Base-by-base conservation (phyloP, 2,113 vertebrate species). In the Alaudala cheleensis region DNA sequence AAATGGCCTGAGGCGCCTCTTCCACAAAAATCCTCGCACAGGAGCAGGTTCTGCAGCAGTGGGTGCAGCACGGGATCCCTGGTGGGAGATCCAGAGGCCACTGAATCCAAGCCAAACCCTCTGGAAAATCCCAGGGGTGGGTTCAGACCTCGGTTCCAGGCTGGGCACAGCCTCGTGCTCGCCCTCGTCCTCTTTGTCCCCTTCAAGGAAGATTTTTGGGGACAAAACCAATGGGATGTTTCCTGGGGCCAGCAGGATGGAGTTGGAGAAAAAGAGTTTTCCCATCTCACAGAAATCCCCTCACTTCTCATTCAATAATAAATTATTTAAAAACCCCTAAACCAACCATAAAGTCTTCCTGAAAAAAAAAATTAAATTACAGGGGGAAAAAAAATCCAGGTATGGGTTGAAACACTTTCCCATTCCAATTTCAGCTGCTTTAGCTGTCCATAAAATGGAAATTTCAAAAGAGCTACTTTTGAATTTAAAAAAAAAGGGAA, bases 1-100 rank as follows among this genome's bases (percentile, higher is more conserved):
- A n/a, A n/a, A n/a, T n/a, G n/a, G n/a, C n/a, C n/a, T n/a, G 40
- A 40, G 40, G 3, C 6, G 2, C 62, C 4, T 0, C 45, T 80
- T 62, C 84, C 0, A 0, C 86, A 58, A 85, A n/a, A 0, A 4
- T 57, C n/a, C 39, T 45, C 39, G 58, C 54, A 20, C 34, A 5
- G 60, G 42, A 70, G 14, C 6, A 2, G 29, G 1, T 31, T 81
- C 84, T 81, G 76, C 71, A 66, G 50, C 29, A 29, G 29, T 5
- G 73, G 44, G 58, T 6, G 50, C 69, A 50, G 67, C 44, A 29
- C 37, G 28, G 10, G 0, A 3, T 37, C 28, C 20, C 53, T 2
- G 7, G 1, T 6, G 58, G 83, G 58, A 84, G 58, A 58, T 33
- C 73, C 51, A 28, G 69, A 42, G 33, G 60, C 12, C n/a, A 13